Percentiles rank a stretch among this genome's conserved stretches.
Conservation (phyloP, 1,140 invertebrate genomes). For the Harlomillsia oculata region DNA sequence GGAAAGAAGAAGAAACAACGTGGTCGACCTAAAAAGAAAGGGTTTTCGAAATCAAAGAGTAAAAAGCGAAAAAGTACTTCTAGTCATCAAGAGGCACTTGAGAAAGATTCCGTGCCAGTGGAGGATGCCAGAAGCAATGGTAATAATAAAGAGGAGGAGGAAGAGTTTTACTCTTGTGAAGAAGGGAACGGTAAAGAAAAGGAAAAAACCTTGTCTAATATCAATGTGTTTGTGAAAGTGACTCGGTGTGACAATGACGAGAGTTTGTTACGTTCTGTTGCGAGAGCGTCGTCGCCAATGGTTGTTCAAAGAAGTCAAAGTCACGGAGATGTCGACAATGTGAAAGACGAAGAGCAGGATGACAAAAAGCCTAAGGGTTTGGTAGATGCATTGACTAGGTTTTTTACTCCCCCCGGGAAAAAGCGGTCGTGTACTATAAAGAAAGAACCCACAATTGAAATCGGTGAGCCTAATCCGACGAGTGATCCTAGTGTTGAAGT, state of each 20-base stretch:
- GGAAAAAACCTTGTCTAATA: not conserved
- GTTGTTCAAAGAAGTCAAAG: not conserved
- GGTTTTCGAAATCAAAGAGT: not conserved
- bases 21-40: constrained; percentile 1
- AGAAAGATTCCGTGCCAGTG: no score
- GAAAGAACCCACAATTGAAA: constrained; percentile 17
- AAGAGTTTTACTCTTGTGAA: not conserved
- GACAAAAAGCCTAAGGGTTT: constrained; percentile 32
- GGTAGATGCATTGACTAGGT: constrained; percentile 38
- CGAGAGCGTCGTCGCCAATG: not conserved
- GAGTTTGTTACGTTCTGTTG: not conserved
- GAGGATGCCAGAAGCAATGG: not conserved
- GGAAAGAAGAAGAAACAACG: not conserved
- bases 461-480: not conserved
- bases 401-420: constrained; percentile 41
- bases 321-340: constrained; percentile 3
- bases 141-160: not conserved
- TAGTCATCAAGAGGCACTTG: no score
- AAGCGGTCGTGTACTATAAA: constrained; percentile 32
- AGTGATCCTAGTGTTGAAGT: constrained; percentile 3
- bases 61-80: not conserved
- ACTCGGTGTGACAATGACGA: not conserved
- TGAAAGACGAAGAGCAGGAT: constrained; percentile 22
- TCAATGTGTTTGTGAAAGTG: not conserved
- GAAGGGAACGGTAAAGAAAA: not conserved